These are phyloP conservation scores for Paedocypris sp. DNA, from an alignment of 2,113 vertebrate species.

Conservation along the genomic window DNA sequence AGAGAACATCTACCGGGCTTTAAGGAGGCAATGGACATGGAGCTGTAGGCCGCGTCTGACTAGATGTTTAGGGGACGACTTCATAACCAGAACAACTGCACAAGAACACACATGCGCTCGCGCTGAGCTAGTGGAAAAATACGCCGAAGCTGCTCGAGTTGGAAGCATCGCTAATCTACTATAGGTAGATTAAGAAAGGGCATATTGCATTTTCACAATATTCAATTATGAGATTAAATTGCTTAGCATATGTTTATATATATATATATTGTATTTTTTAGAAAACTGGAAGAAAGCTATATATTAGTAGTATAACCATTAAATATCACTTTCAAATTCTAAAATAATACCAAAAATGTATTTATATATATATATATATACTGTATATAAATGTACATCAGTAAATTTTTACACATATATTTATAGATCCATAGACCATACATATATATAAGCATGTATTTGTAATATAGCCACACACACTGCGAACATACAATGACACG, in stretches of 20 bases:
- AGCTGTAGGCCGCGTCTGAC: background rate
- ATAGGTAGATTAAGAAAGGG: slow-evolving; percentile 50
- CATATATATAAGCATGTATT: slow-evolving; percentile 58
- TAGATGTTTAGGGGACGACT: background rate
- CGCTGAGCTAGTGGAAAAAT: background rate
- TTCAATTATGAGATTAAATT: slow-evolving; percentile 55
- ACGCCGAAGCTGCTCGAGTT: slow-evolving; percentile 23
- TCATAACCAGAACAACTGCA: slow-evolving; percentile 3
- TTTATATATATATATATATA: slow-evolving; percentile 66
- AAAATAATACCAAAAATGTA: slow-evolving; percentile 71
- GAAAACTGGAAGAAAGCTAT: slow-evolving; percentile 72
- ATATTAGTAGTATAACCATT: slow-evolving; percentile 60
- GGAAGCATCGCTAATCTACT: slow-evolving; percentile 50
- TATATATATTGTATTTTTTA: slow-evolving; percentile 69
- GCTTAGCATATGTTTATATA: slow-evolving; percentile 55
- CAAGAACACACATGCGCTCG: background rate
- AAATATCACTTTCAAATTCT: slow-evolving; percentile 64
- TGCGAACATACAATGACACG: slow-evolving; percentile 63
- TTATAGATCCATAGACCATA: slow-evolving; percentile 63
- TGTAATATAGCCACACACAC: slow-evolving; percentile 57
- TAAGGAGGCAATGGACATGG: background rate
- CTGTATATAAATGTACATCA: slow-evolving; percentile 41
- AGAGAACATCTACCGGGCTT: background rate
- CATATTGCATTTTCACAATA: slow-evolving; percentile 59
- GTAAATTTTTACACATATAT: slow-evolving; percentile 51